Evolutionary conservation across 2,797 vertebrate genomes (phyloP), one percentile per base, ranked within the genome.

Genomic region (Poliocrania exsul): DNA sequence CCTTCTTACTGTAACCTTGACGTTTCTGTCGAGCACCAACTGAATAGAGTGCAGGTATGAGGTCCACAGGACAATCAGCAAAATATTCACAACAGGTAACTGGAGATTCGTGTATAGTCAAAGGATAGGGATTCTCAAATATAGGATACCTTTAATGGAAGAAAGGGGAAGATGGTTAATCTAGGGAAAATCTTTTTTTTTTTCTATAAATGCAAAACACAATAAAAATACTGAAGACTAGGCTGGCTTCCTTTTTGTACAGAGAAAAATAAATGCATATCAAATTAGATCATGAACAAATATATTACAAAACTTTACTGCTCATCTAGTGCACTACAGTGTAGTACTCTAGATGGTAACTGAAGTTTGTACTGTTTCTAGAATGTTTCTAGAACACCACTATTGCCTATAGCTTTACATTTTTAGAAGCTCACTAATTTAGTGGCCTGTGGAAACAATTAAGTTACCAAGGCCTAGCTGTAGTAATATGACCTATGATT

Each of bases 1-100:
- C 99, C 99, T 99, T 99, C 98, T 99, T 99, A 98, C 99, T 99
- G 98, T 99, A 99, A 92, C 99, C 99, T 98, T 99, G 99, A 95
- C 99, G 99, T 97, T 99, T 99, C 97, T 99, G 99, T 91, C 99
- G 98, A 37, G 98, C 99, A 86, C 99, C 99, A 93, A 99, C 99
- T 74, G 99, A 99, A 97, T 99, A 99, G 98, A 99, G 99, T 98
- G 99, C 99, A 98, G 99, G 99, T 98, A 99, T 99, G 97, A 99
- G 98, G 97, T 99, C 99, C 97, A 98, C 99, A 91, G 99, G 99
- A 97, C 99, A 99, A 97, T 99, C 99, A 88, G 99, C 99, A 96
- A 99, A 99, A 97, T 99, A 99, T 97, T 99, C 99, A 84, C 99
- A 99, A 98, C 99, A 99, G 47, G 99, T 99, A 91, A 99, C 99